Evolutionary conservation across 2,113 vertebrate genomes (phyloP).

Genomic region (Poicephalus meyeri): DNA sequence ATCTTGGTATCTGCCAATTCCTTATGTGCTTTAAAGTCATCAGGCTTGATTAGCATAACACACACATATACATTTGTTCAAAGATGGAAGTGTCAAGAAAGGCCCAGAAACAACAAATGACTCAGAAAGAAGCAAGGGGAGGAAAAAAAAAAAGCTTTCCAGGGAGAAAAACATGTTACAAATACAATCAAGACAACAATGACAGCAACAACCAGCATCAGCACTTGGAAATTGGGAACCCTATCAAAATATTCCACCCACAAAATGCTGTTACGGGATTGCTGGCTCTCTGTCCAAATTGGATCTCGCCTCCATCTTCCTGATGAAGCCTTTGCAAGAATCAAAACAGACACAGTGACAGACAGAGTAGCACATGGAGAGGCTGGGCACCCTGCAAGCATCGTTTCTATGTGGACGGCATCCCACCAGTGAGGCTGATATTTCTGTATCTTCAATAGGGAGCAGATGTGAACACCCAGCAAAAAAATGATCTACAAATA

Average conservation of each 20-base stretch:
- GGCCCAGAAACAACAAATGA: slow-evolving; percentile 5
- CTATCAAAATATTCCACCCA: slow-evolving; percentile 57
- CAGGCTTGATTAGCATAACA: background rate
- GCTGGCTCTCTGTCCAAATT: slow-evolving; percentile 42
- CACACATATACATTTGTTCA: background rate
- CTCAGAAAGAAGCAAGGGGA: background rate
- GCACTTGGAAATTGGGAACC: background rate
- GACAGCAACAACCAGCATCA: slow-evolving; percentile 17
- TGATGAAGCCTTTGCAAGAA: slow-evolving; percentile 40
- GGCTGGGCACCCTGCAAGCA: background rate
- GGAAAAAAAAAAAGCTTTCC: background rate
- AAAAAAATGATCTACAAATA: slow-evolving; percentile 34
- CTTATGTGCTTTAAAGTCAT: background rate
- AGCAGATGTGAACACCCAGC: slow-evolving; percentile 38
- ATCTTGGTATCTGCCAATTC: background rate
- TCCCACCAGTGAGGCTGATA: background rate
- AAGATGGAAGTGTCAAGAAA: background rate
- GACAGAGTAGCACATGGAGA: slow-evolving; percentile 47
- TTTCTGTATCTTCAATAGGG: background rate
- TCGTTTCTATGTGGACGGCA: background rate
- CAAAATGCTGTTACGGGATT: slow-evolving; percentile 28
- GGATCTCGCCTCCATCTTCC: slow-evolving; percentile 49
- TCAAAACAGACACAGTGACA: slow-evolving; percentile 47
- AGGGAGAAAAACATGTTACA: background rate
- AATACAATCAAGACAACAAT: slow-evolving; percentile 5